Percentiles rank a stretch among this genome's conserved stretches.
phyloP scores from a whole-genome alignment of 1,140 invertebrate species.

The Battus philenor region DNA sequence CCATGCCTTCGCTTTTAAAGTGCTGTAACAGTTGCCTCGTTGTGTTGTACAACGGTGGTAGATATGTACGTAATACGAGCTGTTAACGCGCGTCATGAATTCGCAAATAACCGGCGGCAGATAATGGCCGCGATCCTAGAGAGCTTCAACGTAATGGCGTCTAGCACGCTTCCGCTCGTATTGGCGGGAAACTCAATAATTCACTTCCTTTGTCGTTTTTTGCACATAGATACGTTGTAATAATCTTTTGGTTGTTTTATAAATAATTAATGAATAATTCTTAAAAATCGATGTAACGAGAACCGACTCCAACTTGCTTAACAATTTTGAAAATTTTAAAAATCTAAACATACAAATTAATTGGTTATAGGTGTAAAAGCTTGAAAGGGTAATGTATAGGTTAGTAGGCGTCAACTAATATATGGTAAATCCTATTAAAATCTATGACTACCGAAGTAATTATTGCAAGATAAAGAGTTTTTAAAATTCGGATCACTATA shows the following conservation, averaged over 20 bases:
- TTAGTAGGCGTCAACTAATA: background rate
- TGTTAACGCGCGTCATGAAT: constrained; percentile 16
- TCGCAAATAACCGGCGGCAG: constrained; percentile 19
- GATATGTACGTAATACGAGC: constrained; percentile 15
- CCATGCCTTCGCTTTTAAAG: background rate
- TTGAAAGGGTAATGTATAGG: too few species aligned
- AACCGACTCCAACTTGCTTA: too few species aligned
- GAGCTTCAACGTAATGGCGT: constrained; percentile 19
- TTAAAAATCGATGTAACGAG: too few species aligned
- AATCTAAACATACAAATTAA: too few species aligned
- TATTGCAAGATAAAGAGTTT: constrained; percentile 1
- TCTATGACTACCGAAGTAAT: too few species aligned
- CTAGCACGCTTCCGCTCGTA: constrained; percentile 19
- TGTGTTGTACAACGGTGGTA: constrained; percentile 1
- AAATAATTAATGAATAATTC: too few species aligned
- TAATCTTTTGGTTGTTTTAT: constrained; percentile 2
- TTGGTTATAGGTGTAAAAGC: too few species aligned
- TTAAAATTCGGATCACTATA: background rate
- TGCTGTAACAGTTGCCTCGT: constrained; percentile 8
- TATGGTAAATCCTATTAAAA: background rate
- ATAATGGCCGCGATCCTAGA: constrained; percentile 23
- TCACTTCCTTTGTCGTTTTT: constrained; percentile 9
- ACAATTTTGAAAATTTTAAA: too few species aligned
- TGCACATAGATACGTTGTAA: background rate
- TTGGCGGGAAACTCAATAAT: constrained; percentile 27